phyloP scores from a whole-genome alignment of 2,797 vertebrate species.

The Margarornis squamiger region DNA sequence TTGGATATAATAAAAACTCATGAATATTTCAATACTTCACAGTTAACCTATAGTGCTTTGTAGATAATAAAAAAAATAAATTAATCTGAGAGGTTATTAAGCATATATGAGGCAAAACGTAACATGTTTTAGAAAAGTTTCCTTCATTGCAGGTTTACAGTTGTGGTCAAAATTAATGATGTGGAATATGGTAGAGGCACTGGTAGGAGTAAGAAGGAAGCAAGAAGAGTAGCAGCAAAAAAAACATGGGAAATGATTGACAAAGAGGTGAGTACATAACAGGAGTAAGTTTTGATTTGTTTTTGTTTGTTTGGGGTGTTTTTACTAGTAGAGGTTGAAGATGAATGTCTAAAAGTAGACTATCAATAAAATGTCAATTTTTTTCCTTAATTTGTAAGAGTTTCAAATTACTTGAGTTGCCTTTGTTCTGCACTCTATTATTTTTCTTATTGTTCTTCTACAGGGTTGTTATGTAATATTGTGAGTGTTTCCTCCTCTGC shows the following conservation, averaged over 20 bases:
- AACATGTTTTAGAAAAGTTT: background rate
- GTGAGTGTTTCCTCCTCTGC: background rate
- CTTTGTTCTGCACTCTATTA: background rate
- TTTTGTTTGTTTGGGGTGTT: background rate
- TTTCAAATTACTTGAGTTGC: background rate
- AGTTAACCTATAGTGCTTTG: background rate
- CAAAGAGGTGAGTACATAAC: conserved; percentile 12
- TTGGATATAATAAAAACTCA: background rate
- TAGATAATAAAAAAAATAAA: background rate
- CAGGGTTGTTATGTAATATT: background rate
- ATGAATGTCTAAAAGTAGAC: background rate
- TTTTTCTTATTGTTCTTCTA: background rate
- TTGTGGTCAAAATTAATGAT: background rate
- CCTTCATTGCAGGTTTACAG: conserved; percentile 69
- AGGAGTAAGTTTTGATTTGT: background rate
- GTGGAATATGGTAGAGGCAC: conserved; percentile 19
- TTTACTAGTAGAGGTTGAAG: background rate
- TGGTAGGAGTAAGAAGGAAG: conserved; percentile 70
- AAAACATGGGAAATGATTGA: conserved; percentile 8
- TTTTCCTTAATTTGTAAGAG: background rate
- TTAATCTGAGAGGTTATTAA: background rate
- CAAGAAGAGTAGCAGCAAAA: conserved; percentile 67
- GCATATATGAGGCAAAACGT: background rate
- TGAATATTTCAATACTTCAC: background rate
- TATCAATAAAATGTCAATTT: background rate